phyloP scores from a whole-genome alignment of 2,113 vertebrate genomes.

The Bubo scandiacus region DNA sequence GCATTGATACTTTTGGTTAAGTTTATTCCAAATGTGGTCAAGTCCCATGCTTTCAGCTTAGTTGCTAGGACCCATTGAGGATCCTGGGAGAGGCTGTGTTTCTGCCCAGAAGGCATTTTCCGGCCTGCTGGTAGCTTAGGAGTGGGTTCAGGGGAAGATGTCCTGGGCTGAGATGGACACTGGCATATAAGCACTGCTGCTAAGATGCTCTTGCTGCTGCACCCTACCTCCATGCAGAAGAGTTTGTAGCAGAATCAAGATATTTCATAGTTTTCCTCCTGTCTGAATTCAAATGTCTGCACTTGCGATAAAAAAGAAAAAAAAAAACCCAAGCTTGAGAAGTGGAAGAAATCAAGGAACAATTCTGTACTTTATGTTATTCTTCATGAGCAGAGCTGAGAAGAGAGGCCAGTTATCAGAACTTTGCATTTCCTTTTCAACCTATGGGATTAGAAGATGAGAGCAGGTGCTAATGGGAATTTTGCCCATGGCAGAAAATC shows the following conservation, averaged over 20 bases:
- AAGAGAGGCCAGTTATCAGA: background rate
- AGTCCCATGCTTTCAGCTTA: conserved; percentile 17
- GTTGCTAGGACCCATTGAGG: conserved; percentile 33
- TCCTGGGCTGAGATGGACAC: background rate
- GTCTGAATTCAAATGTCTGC: background rate
- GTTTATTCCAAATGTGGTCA: conserved; percentile 64
- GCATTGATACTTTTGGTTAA: conserved; percentile 62
- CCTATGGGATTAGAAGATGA: background rate
- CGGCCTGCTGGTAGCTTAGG: background rate
- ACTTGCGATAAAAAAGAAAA: no score
- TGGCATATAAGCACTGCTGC: background rate
- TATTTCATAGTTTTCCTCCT: background rate
- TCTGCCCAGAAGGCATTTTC: conserved; percentile 33
- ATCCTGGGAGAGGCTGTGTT: conserved; percentile 12
- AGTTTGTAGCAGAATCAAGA: background rate
- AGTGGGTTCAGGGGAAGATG: background rate
- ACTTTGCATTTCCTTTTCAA: conserved; percentile 27
- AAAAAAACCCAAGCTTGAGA: background rate
- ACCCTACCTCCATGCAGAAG: background rate
- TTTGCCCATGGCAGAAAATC: conserved; percentile 13
- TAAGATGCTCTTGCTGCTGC: background rate
- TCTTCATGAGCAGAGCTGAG: background rate
- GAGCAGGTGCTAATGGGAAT: conserved; percentile 31
- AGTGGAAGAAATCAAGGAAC: background rate
- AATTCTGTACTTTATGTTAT: background rate